phyloP scores from a whole-genome alignment of 2,888 invertebrate genomes.

The Apantesis nais region DNA sequence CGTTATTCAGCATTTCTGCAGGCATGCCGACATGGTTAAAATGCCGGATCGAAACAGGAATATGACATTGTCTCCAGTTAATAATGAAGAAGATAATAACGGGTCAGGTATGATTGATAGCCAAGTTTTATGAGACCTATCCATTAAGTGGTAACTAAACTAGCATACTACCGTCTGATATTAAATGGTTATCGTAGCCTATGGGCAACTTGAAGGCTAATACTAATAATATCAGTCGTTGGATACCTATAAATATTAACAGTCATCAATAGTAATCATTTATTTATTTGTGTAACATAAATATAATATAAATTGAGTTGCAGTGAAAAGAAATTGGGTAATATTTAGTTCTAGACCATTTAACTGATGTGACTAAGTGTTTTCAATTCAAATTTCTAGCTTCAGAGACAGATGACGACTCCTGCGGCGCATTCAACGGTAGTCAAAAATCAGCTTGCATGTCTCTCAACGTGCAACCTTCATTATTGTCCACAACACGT shows the following conservation, averaged over 20 bases:
- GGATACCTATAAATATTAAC: neutral
- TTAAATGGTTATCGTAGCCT: neutral
- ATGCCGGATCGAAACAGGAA: constrained; percentile 74
- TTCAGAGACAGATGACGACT: constrained; percentile 82
- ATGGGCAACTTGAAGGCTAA: neutral
- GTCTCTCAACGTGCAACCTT: constrained; percentile 78
- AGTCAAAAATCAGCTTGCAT: constrained; percentile 81
- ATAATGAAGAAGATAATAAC: constrained; percentile 81
- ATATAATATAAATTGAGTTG: neutral
- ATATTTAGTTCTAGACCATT: neutral
- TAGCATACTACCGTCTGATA: neutral
- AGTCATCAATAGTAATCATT: too few relatives aligned
- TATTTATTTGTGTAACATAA: too few relatives aligned
- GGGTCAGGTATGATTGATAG: constrained; percentile 61
- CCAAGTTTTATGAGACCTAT: neutral
- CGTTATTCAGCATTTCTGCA: constrained; percentile 87
- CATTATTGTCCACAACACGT: constrained; percentile 71
- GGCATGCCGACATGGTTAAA: constrained; percentile 82
- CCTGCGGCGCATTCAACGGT: constrained; percentile 79
- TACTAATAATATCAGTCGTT: neutral
- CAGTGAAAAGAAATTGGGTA: neutral
- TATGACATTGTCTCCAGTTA: constrained; percentile 84
- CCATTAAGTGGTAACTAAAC: neutral
- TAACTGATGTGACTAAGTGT: too few relatives aligned
- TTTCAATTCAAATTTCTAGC: too few relatives aligned